Evolutionary conservation across 2,113 vertebrate genomes (phyloP), one percentile per base, ranked within the genome.

Genomic region (Merops nubicus): DNA sequence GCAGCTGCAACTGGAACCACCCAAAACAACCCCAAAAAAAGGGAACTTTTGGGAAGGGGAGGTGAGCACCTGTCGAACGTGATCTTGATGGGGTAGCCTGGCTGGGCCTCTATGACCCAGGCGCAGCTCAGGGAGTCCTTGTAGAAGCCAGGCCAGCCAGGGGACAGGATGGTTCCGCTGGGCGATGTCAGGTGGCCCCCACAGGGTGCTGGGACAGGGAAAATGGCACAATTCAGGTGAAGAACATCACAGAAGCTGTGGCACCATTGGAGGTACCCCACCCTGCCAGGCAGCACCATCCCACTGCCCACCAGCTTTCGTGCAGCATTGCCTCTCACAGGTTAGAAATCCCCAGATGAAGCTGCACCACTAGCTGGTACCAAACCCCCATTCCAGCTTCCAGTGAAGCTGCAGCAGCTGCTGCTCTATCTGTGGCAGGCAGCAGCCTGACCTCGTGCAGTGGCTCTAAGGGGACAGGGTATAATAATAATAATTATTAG

Each of bases 11-110:
- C 67, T 8, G 26, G 42, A 20, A n/a, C 2, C 85, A 6, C 42
- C 15, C 1, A 28, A 18, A 11, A 0, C 25, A 8, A 9, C 19
- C 6, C 2, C 4, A 1, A 1, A 15, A 1, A 15, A 1, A 6
- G 34, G 45, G 29, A 13, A 34, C 16, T 4, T 8, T 3, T 10
- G 77, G 29, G 69, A n/a, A 33, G 21, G 1, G 17, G 20, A 3
- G 6, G 15, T 1, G 34, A 54, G 65, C 45, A 99, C 99, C 99
- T 99, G 98, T 99, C 99, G 22, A 99, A 99, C 38, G 99, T 99
- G 98, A 99, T 99, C 98, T 99, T 99, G 98, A 99, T 99, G 93
- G 99, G 99, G 95, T 99, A 99, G 89, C 99, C 99, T 2, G 99
- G 99, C 95, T 99, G 99, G 53, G 99, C 99, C 97, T 99, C 99